Conservation (phyloP, 2,797 vertebrate species). For the Capromys pilorides region DNA sequence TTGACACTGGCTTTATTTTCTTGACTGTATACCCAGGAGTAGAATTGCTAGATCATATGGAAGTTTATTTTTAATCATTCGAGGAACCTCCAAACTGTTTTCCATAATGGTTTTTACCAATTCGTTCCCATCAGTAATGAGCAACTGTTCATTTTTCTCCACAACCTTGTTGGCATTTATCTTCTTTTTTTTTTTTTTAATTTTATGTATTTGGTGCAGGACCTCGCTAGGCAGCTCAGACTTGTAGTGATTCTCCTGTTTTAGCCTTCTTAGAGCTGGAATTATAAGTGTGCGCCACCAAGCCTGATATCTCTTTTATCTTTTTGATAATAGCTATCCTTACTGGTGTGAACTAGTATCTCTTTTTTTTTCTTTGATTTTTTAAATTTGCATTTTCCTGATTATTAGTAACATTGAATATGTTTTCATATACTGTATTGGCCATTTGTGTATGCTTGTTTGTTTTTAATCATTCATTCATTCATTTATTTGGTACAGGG, state of each 20-base stretch:
- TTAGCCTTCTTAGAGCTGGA: no score
- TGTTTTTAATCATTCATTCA: not conserved
- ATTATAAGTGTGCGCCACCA: no score
- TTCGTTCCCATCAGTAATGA: not conserved
- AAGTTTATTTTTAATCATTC: not conserved
- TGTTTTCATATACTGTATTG: not conserved
- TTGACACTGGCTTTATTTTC: not conserved
- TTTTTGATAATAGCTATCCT: not conserved
- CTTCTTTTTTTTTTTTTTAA: not conserved
- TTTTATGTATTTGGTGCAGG: no score
- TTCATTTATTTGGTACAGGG: no score
- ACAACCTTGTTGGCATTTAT: not conserved
- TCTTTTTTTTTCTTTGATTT: not conserved
- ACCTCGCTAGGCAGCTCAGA: no score
- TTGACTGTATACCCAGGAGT: not conserved
- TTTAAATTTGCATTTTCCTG: not conserved
- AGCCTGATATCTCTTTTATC: not conserved
- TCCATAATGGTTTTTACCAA: not conserved
- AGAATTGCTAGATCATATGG: not conserved
- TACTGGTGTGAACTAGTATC: not conserved
- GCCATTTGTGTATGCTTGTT: not conserved
- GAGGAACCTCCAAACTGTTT: not conserved
- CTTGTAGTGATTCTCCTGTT: no score
- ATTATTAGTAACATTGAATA: not conserved
- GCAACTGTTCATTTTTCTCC: not conserved